phyloP scores from a whole-genome alignment of 23 tunicate genomes.

The Clavelina lepadiformis region DNA sequence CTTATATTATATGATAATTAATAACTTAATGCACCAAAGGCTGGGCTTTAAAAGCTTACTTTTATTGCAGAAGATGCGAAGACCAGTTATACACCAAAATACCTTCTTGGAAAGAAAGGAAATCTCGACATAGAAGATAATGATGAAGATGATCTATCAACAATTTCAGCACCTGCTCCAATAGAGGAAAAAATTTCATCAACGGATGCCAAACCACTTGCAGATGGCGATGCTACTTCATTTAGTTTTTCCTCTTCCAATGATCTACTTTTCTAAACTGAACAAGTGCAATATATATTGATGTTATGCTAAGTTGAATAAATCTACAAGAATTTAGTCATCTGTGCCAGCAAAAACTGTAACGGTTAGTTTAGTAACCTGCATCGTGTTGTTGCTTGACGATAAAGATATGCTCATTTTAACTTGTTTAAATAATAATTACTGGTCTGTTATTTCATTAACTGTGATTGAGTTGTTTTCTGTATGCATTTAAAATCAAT shows the following conservation, averaged over 20 bases:
- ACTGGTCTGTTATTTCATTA: too few species aligned
- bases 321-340: too few species aligned
- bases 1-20: background rate
- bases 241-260: conserved; percentile 20
- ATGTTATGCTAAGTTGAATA: too few species aligned
- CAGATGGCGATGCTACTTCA: conserved; percentile 4
- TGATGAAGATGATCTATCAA: conserved; percentile 4
- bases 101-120: conserved; percentile 63
- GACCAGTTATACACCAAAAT: conserved; percentile 75
- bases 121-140: conserved; percentile 4
- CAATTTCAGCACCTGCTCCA: too few species aligned
- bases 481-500: too few species aligned
- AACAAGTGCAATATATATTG: too few species aligned
- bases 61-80: conserved; percentile 48
- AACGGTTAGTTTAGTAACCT: too few species aligned
- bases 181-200: background rate
- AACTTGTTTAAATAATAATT: too few species aligned
- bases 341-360: too few species aligned
- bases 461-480: too few species aligned
- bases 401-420: too few species aligned
- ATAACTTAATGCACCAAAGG: background rate
- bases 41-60: background rate
- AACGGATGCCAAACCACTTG: conserved; percentile 9
- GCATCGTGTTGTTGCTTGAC: too few species aligned
- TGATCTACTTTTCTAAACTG: conserved; percentile 22